These are phyloP conservation scores for Spinibarbus caldwelli DNA, from an alignment of 2,797 vertebrate species.

Conservation along the genomic window DNA sequence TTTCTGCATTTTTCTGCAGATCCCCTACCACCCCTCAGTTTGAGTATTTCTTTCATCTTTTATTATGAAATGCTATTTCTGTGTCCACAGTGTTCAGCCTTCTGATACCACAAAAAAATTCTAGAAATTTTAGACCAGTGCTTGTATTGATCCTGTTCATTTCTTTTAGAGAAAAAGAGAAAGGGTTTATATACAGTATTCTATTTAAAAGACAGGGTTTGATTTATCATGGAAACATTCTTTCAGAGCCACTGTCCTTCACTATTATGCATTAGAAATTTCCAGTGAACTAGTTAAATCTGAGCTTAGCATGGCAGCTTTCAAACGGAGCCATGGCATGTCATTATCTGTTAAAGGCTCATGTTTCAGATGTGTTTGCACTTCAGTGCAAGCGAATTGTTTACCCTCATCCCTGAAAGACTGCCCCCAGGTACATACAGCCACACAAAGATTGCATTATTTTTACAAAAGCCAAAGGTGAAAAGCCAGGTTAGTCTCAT, in stretches of 20 bases:
- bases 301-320: conserved; percentile 53
- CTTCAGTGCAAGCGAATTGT: conserved; percentile 64
- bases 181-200: conserved; percentile 1
- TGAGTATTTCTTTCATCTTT: neutral
- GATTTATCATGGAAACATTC: conserved; percentile 13
- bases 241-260: conserved; percentile 26
- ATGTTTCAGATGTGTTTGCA: conserved; percentile 69
- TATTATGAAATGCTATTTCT: neutral
- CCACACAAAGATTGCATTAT: conserved; percentile 69
- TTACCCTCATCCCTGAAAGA: conserved; percentile 58
- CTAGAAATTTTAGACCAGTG: neutral
- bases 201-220: conserved; percentile 1
- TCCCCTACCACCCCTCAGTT: neutral
- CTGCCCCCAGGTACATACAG: conserved; percentile 68
- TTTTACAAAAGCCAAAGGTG: conserved; percentile 56
- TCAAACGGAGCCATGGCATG: conserved; percentile 54
- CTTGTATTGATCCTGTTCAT: neutral
- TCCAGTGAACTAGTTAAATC: conserved; percentile 38
- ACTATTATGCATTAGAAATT: conserved; percentile 15
- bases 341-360: conserved; percentile 66
- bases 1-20: neutral
- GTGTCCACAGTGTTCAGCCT: neutral
- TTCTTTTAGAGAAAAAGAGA: neutral
- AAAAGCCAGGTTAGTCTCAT: conserved; percentile 64
- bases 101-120: neutral